Evolutionary conservation across 1,140 invertebrate species (phyloP).

Genomic region (Pantala flavescens): DNA sequence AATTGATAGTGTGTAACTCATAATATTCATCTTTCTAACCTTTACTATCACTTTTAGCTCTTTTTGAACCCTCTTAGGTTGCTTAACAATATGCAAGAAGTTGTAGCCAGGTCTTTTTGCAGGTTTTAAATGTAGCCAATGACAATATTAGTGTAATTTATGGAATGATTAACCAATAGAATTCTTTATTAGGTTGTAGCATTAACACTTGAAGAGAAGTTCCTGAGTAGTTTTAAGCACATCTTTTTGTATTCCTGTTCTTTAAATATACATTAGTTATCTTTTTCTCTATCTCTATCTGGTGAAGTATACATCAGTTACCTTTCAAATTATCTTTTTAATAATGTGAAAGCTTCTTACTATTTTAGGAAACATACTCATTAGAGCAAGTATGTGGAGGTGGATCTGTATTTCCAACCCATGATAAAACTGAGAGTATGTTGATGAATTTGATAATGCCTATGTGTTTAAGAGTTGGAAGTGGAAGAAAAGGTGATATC

Average conservation of each 20-base stretch:
- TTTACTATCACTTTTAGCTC: not conserved
- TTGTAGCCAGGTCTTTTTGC: not conserved
- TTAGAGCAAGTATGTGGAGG: conserved; percentile 90
- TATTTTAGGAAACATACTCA: conserved; percentile 70
- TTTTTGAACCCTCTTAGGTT: not conserved
- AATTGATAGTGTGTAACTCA: not conserved
- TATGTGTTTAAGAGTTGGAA: conserved; percentile 84
- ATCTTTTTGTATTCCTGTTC: not conserved
- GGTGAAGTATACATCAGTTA: too few species aligned
- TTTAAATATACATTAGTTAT: not conserved
- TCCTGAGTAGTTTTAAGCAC: conserved; percentile 9
- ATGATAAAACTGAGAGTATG: conserved; percentile 88
- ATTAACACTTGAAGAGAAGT: not conserved
- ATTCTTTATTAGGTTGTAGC: conserved; percentile 1
- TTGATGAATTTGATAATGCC: conserved; percentile 94
- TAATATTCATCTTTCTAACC: not conserved
- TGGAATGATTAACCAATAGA: not conserved
- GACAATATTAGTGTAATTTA: not conserved
- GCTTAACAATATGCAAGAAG: not conserved
- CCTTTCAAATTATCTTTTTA: too few species aligned
- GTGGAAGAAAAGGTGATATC: conserved; percentile 70
- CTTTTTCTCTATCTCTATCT: not conserved
- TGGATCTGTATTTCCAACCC: conserved; percentile 70
- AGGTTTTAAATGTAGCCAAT: not conserved
- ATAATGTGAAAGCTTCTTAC: too few species aligned